phyloP scores from a whole-genome alignment of 2,797 vertebrate species.

The Myotis vivesi region DNA sequence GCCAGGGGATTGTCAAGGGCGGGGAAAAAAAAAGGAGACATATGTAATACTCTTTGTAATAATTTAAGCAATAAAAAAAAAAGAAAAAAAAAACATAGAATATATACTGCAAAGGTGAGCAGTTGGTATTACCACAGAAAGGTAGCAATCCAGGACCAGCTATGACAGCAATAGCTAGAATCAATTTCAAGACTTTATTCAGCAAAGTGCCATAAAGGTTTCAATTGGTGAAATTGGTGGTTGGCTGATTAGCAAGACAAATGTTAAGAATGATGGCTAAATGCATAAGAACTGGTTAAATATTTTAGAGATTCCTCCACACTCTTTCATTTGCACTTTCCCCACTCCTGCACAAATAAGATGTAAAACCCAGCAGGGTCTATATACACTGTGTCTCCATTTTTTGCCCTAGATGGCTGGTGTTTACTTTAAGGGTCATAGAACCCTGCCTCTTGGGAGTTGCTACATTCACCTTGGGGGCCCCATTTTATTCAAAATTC shows the following conservation, averaged over 20 bases:
- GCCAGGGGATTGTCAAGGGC: too few relatives aligned
- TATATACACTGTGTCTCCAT: rapidly evolving
- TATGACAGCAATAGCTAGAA: not conserved
- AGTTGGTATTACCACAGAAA: not conserved
- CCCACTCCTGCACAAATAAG: not conserved
- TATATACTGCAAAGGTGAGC: not conserved
- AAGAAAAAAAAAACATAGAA: not conserved
- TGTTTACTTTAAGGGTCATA: not conserved
- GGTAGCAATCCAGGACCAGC: not conserved
- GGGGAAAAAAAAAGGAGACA: too few relatives aligned
- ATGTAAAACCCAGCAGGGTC: not conserved
- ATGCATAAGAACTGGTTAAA: not conserved
- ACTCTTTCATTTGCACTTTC: not conserved
- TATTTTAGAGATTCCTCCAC: not conserved
- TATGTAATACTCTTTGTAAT: too few relatives aligned
- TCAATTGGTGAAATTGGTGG: not conserved
- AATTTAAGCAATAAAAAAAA: not conserved
- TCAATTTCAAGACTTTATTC: not conserved
- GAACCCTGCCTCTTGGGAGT: not conserved
- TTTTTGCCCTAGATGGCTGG: not conserved
- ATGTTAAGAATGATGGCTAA: not conserved
- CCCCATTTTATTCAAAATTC: not conserved
- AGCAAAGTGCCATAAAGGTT: not conserved
- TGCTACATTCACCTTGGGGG: not conserved
- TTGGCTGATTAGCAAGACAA: not conserved